Evolutionary conservation across 1,140 invertebrate genomes (phyloP).

Genomic region (Conus ventricosus): DNA sequence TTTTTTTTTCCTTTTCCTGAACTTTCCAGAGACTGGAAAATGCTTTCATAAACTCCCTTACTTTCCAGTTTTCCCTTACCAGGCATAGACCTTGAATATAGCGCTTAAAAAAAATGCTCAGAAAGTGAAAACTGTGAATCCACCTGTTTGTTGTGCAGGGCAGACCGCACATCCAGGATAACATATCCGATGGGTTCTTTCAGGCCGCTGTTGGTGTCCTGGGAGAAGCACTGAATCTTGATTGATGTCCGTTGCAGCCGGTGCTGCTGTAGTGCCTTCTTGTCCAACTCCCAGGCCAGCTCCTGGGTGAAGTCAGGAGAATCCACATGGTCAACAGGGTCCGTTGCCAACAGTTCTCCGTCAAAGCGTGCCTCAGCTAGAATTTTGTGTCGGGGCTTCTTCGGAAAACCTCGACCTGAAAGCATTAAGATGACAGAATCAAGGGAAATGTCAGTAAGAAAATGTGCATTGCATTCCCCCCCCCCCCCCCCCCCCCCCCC

Average conservation of each 20-base stretch:
- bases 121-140: neutral
- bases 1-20: no score
- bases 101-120: neutral
- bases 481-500: no score
- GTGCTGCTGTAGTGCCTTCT: conserved; percentile 75
- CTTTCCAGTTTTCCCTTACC: neutral
- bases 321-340: conserved; percentile 74
- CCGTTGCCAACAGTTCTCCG: conserved; percentile 75
- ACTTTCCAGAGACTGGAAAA: no score
- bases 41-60: no score
- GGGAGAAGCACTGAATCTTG: conserved; percentile 76
- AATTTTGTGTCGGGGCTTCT: conserved; percentile 69
- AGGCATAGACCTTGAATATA: neutral
- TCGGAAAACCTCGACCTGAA: conserved; percentile 74
- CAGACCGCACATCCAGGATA: conserved; percentile 75
- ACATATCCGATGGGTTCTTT: conserved; percentile 76
- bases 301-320: conserved; percentile 76
- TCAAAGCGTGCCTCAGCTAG: conserved; percentile 76
- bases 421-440: neutral
- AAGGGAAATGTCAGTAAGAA: no score
- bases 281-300: conserved; percentile 77
- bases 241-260: conserved; percentile 75
- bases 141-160: conserved; percentile 69
- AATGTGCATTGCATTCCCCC: no score
- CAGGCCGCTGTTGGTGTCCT: conserved; percentile 64